Conservation (phyloP, 2,888 invertebrate genomes). For the Dasypogon diadema region DNA sequence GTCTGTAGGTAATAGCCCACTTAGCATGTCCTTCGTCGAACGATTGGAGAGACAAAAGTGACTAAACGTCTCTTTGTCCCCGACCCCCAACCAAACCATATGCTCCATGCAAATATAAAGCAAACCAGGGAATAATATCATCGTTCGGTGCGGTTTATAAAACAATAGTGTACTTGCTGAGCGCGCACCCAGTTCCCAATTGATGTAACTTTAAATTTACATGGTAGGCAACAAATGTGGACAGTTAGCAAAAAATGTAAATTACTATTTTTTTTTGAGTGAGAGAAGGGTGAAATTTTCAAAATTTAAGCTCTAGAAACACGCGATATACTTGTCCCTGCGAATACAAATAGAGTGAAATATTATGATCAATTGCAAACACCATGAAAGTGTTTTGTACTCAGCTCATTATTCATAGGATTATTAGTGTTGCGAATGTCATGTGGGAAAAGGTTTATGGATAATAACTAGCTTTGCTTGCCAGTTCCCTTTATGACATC, state of each 20-base stretch:
- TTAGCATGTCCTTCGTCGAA: conserved; percentile 32
- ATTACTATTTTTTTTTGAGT: no score
- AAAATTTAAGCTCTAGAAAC: background rate
- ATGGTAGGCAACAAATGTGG: no score
- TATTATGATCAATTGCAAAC: background rate
- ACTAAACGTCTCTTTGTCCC: background rate
- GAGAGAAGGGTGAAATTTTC: background rate
- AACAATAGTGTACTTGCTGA: background rate
- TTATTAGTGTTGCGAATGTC: background rate
- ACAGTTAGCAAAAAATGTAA: no score
- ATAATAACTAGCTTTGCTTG: no score
- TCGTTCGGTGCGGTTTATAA: background rate
- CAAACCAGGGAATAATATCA: background rate
- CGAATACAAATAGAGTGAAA: background rate
- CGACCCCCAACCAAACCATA: background rate
- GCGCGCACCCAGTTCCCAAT: background rate
- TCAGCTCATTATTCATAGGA: conserved; percentile 11
- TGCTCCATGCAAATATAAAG: background rate
- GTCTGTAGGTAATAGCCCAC: conserved; percentile 40
- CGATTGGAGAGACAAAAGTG: conserved; percentile 17
- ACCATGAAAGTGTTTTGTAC: conserved; percentile 5
- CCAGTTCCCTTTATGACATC: no score
- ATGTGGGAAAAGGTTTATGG: background rate
- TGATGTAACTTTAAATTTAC: background rate
- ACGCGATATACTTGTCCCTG: background rate